A percentile compares a stretch with the other conserved stretches of the same genome.
phyloP scores from a whole-genome alignment of 2,888 invertebrate species.

The Germaria angustata region DNA sequence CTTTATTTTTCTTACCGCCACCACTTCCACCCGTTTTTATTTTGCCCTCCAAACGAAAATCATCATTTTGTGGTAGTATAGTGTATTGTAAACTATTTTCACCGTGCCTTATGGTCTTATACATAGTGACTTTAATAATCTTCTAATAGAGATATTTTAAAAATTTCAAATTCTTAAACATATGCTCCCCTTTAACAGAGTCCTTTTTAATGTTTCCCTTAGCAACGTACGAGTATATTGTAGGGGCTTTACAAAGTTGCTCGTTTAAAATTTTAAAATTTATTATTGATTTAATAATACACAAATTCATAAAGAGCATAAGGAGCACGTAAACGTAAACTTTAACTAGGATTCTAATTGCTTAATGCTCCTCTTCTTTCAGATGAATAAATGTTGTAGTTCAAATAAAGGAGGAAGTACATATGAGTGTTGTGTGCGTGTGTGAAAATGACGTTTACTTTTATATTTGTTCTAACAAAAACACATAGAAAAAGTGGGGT shows the following conservation, averaged over 20 bases:
- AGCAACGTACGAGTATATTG: conserved; percentile 52
- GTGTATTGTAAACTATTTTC: conserved; percentile 88
- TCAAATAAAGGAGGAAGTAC: neutral
- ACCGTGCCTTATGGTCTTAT: conserved; percentile 88
- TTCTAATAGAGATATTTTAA: neutral
- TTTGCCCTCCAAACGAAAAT: conserved; percentile 83
- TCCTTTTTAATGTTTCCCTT: conserved; percentile 46
- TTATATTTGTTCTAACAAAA: conserved; percentile 49
- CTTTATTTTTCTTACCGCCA: conserved; percentile 77
- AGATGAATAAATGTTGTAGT: neutral
- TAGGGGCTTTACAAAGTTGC: conserved; percentile 4
- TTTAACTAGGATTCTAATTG: conserved; percentile 17
- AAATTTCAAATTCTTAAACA: conserved; percentile 16
- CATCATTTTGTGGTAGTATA: conserved; percentile 87
- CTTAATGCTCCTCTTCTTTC: neutral
- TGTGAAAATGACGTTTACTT: conserved; percentile 43
- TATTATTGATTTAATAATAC: conserved; percentile 62
- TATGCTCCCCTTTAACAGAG: conserved; percentile 21
- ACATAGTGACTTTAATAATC: conserved; percentile 81
- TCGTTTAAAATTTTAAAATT: conserved; percentile 1
- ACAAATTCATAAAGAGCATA: conserved; percentile 6
- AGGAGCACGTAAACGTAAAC: too few species aligned
- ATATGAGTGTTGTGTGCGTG: conserved; percentile 21
- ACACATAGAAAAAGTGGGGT: conserved; percentile 63
- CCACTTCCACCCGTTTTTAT: conserved; percentile 81